These are phyloP conservation scores for Clavelina lepadiformis DNA, from an alignment of 23 tunicate genomes.

Conservation along the genomic window DNA sequence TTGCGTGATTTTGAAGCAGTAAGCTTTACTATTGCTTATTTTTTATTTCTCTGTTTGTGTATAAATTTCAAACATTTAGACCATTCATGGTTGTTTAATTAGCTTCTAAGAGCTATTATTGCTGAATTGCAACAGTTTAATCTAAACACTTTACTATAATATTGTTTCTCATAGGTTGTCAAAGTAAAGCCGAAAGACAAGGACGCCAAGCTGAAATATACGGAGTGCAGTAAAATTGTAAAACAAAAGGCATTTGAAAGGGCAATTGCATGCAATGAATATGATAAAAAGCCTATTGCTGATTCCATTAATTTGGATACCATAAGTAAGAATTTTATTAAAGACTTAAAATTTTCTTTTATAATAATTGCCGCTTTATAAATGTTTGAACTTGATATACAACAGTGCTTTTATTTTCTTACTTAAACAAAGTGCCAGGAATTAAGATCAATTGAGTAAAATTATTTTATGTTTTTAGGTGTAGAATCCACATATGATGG, in stretches of 20 bases:
- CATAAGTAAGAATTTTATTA: conserved; percentile 41
- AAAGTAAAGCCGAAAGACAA: conserved; percentile 76
- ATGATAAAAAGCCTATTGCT: conserved; percentile 57
- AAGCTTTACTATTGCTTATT: conserved; percentile 6
- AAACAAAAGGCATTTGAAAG: conserved; percentile 96
- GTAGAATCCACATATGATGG: conserved; percentile 73
- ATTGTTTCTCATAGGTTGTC: conserved; percentile 42
- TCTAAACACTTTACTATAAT: too few relatives aligned
- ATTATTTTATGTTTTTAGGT: conserved; percentile 23
- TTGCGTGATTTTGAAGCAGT: conserved; percentile 92
- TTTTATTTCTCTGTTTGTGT: not conserved
- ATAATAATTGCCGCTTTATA: not conserved
- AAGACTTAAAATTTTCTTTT: not conserved
- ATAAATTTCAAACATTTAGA: too few relatives aligned
- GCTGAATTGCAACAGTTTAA: too few relatives aligned
- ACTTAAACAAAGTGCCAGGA: not conserved
- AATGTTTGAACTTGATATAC: not conserved
- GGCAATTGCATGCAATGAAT: conserved; percentile 89
- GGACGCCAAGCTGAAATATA: conserved; percentile 71
- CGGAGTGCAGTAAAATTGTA: conserved; percentile 96
- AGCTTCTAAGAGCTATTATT: too few relatives aligned
- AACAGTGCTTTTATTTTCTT: not conserved
- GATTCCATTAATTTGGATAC: conserved; percentile 75
- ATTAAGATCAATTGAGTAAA: not conserved
- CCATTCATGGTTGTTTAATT: too few relatives aligned